phyloP scores from a whole-genome alignment of 2,113 vertebrate genomes.

The Pseudorectes ferrugineus region DNA sequence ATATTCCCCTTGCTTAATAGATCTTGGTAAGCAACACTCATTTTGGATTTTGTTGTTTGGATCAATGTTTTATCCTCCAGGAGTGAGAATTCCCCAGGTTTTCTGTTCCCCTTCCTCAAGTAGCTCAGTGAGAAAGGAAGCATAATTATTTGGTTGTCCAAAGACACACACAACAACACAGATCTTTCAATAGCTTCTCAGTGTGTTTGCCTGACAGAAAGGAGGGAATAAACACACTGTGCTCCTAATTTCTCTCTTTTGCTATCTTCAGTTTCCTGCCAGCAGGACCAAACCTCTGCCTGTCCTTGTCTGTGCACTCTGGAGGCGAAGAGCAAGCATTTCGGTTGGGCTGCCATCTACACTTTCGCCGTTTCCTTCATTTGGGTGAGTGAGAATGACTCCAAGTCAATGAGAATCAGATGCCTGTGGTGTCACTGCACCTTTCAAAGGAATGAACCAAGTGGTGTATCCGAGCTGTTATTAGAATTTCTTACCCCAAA shows the following conservation, averaged over 20 bases:
- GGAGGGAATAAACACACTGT: neutral
- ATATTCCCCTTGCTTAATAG: neutral
- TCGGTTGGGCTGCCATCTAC: rapidly evolving
- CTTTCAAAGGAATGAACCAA: neutral
- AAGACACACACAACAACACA: rapidly evolving
- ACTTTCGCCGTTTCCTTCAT: neutral
- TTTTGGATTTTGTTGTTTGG: neutral
- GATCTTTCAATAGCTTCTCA: neutral
- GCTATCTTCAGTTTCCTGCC: neutral
- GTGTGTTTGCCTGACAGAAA: neutral
- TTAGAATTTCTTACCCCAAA: neutral
- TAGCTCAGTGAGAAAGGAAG: neutral
- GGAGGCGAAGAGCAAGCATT: neutral
- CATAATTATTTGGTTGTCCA: neutral
- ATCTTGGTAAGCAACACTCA: neutral
- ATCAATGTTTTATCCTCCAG: neutral
- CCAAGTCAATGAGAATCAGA: neutral
- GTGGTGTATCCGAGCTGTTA: neutral
- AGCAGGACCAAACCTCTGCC: neutral
- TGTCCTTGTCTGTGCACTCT: neutral
- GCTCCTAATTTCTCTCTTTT: neutral
- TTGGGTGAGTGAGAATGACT: rapidly evolving
- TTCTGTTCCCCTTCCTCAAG: neutral
- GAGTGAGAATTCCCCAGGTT: neutral
- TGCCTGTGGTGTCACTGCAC: neutral